phyloP scores from a whole-genome alignment of 2,888 invertebrate genomes.

The Cosmopolites sordidus region DNA sequence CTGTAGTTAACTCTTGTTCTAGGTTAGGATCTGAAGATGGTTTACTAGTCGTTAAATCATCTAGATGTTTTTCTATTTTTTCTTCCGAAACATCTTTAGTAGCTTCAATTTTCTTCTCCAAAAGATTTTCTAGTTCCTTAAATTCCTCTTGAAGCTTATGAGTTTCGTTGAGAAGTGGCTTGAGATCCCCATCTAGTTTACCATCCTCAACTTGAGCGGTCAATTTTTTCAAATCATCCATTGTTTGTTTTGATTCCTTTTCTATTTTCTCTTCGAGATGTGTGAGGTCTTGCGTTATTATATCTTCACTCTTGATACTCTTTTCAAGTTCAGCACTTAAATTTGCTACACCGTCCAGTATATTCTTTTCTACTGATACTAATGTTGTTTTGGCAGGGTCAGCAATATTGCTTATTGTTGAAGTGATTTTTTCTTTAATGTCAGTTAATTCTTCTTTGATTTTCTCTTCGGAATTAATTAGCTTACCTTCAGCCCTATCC shows the following conservation, averaged over 20 bases:
- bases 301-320: too few relatives aligned
- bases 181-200: not conserved
- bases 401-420: too few relatives aligned
- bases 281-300: too few relatives aligned
- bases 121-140: not conserved
- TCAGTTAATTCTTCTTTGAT: not conserved
- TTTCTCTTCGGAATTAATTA: not conserved
- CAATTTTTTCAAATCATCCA: not conserved
- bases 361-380: not conserved
- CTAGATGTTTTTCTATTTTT: not conserved
- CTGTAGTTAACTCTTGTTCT: not conserved
- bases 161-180: not conserved
- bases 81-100: not conserved
- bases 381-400: not conserved
- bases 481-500: not conserved
- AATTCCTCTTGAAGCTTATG: constrained; percentile 3
- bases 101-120: not conserved
- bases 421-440: too few relatives aligned
- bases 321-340: too few relatives aligned
- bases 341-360: too few relatives aligned
- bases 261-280: constrained; percentile 3
- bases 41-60: too few relatives aligned
- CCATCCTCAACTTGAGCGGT: not conserved
- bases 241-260: constrained; percentile 3
- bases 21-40: too few relatives aligned